Percentiles rank a stretch among this genome's conserved stretches.
Evolutionary conservation across 2,797 vertebrate species (phyloP).

Genomic region (Petrocephalus schoutedeni): DNA sequence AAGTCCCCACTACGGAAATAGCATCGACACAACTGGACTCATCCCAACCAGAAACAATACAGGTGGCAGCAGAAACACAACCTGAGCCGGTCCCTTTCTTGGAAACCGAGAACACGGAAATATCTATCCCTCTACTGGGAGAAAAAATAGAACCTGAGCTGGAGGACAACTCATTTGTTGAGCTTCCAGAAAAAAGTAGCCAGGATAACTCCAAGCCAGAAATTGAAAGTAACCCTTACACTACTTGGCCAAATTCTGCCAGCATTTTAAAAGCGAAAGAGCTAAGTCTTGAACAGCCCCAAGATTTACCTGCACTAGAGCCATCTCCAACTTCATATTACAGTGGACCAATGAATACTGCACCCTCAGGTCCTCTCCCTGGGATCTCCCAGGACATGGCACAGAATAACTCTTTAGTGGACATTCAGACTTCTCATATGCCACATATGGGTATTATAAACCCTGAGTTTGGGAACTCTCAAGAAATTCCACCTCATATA

Average conservation of each 20-base stretch:
- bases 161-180: conserved; percentile 54
- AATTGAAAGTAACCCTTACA: conserved; percentile 59
- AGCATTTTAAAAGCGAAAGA: conserved; percentile 65
- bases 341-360: conserved; percentile 44
- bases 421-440: conserved; percentile 54
- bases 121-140: conserved; percentile 68
- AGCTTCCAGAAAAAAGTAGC: conserved; percentile 42
- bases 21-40: conserved; percentile 37
- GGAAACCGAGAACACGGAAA: conserved; percentile 47
- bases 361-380: conserved; percentile 53
- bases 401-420: conserved; percentile 41
- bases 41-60: conserved; percentile 33
- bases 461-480: conserved; percentile 52
- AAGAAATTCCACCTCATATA: conserved; percentile 54
- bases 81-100: conserved; percentile 56
- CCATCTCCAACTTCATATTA: conserved; percentile 50
- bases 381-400: conserved; percentile 54
- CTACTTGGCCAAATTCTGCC: conserved; percentile 72
- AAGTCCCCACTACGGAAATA: conserved; percentile 45
- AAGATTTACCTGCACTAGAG: conserved; percentile 67
- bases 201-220: conserved; percentile 47
- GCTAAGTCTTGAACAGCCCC: conserved; percentile 51
- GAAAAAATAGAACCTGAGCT: conserved; percentile 66
- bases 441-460: conserved; percentile 45
- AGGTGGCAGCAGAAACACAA: conserved; percentile 46